Conservation (phyloP, 1,140 invertebrate genomes). For the Halictus rubicundus region DNA sequence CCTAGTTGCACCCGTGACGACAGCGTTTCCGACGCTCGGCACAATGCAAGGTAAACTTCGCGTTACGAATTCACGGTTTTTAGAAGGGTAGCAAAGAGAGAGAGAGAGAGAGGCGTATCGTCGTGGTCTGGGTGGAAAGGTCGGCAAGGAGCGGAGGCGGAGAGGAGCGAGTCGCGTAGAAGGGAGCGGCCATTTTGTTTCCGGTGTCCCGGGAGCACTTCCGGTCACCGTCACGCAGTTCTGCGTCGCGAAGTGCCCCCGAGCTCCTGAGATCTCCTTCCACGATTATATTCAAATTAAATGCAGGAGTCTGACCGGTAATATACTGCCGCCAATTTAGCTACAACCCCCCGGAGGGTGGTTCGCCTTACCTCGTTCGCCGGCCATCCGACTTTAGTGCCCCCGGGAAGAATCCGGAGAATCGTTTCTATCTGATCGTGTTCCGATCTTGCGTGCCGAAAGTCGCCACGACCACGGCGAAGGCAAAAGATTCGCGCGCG, state of each 20-base stretch:
- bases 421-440: slow-evolving; percentile 62
- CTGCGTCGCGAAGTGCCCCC: slow-evolving; percentile 72
- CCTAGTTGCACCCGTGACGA: neutral
- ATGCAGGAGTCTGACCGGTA: slow-evolving; percentile 78
- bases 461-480: neutral
- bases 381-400: slow-evolving; percentile 19
- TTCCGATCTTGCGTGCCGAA: slow-evolving; percentile 16
- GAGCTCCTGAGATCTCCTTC: slow-evolving; percentile 77
- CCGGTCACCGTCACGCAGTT: slow-evolving; percentile 80
- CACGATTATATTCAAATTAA: slow-evolving; percentile 82
- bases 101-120: slow-evolving; percentile 19
- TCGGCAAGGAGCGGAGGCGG: slow-evolving; percentile 29
- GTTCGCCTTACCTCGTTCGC: slow-evolving; percentile 70
- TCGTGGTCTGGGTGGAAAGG: slow-evolving; percentile 29
- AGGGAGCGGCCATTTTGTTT: slow-evolving; percentile 77
- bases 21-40: slow-evolving; percentile 50
- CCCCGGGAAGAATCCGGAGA: slow-evolving; percentile 64
- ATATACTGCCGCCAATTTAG: slow-evolving; percentile 81
- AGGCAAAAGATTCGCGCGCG: too few relatives aligned
- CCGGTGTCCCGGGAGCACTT: slow-evolving; percentile 79
- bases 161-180: slow-evolving; percentile 55
- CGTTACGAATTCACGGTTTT: slow-evolving; percentile 66
- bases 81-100: slow-evolving; percentile 35
- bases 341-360: slow-evolving; percentile 75
- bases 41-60: slow-evolving; percentile 74